Conservation (phyloP, 2,113 vertebrate genomes). For the Cheirogaleus medius region DNA sequence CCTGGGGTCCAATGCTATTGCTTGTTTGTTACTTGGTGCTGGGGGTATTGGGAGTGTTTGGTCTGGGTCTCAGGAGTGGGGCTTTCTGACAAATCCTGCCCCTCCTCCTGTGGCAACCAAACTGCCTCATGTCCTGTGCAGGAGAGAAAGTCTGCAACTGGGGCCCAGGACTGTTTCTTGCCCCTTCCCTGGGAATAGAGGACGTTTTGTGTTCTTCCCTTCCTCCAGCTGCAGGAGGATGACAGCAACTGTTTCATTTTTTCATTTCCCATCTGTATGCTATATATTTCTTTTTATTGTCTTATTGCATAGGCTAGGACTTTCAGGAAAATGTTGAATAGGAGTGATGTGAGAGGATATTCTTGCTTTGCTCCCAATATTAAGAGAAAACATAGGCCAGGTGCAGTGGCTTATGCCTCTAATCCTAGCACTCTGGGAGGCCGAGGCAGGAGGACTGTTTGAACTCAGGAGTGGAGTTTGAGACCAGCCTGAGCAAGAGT, state of each 20-base stretch:
- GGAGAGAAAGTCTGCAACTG: neutral
- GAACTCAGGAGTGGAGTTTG: no score
- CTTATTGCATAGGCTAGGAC: neutral
- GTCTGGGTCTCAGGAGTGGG: neutral
- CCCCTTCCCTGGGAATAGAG: neutral
- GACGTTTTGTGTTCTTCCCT: neutral
- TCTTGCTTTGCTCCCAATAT: neutral
- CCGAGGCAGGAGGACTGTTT: no score
- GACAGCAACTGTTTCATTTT: neutral
- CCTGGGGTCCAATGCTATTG: neutral
- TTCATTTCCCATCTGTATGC: neutral
- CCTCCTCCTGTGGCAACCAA: no score
- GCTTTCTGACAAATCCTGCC: neutral
- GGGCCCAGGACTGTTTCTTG: neutral
- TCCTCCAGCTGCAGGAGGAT: neutral
- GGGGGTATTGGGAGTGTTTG: neutral
- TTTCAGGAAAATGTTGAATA: neutral
- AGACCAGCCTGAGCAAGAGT: no score
- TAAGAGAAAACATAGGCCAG: neutral
- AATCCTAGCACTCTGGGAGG: no score
- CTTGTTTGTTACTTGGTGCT: neutral
- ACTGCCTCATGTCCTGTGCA: neutral
- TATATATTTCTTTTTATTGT: neutral
- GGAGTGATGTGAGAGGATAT: neutral
- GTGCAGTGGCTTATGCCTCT: no score